Evolutionary conservation across 2,113 vertebrate species (phyloP), one percentile per base, ranked within the genome.

Genomic region (Marcusenius ussheri): DNA sequence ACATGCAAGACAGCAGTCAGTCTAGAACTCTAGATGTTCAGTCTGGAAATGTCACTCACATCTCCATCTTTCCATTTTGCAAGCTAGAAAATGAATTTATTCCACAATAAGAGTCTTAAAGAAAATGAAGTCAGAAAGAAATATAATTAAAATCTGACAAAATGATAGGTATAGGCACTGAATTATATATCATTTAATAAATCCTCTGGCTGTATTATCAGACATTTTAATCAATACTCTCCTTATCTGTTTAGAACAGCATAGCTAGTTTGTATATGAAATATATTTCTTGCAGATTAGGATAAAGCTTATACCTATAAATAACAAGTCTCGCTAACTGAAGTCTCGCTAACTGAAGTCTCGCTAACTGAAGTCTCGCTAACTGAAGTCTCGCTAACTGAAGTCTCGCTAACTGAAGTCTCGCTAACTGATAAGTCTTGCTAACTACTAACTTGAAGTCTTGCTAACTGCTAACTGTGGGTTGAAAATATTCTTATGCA

Each of bases 1-100:
- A 56, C 47, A 27, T 93, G 93, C 92, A 91, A 91, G 92, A 92
- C 56, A 93, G 91, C 93, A 92, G 91, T 53, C 89, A 93, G 89
- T 90, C 91, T 91, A 92, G 91, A 91, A n/a, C n/a, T n/a, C n/a
- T n/a, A n/a, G n/a, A n/a, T 49, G 58, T 21, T 88, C 77, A 45
- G 90, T 80, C 46, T 83, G 66, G 91, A 85, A 91, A 89, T 8
- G 62, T 27, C 62, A 66, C 62, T 66, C 24, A 66, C n/a, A 66
- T 66, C 70, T 35, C 24, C 10, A 83, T 83, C 35, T 19, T 80
- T 42, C 74, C 42, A 83, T 83, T 17, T 83, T 83, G 80, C 80
- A 39, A 45, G 7, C 17, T 83, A 24, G 3, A 17, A 15, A 35
- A 74, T 13, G 11, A 74, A 74, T 74, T 74, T 35, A 74, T 35